Percentiles rank a stretch among this genome's conserved stretches.
Conservation (phyloP, 2,113 vertebrate species). For the Myotis lucifugus region DNA sequence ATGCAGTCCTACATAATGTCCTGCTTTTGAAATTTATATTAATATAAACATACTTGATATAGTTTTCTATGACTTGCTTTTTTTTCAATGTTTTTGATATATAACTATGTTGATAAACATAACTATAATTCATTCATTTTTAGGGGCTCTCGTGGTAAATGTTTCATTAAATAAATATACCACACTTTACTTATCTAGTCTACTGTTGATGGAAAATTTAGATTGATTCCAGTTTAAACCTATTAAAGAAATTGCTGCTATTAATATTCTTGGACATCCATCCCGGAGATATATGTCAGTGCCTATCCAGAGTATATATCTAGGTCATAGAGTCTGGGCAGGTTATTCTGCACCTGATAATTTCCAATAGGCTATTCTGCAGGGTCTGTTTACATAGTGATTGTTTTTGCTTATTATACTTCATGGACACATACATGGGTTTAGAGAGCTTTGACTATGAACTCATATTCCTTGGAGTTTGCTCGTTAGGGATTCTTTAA, state of each 20-base stretch:
- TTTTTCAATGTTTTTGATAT: background rate
- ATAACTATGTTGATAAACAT: background rate
- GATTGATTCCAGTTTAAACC: background rate
- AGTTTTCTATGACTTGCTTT: background rate
- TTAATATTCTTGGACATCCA: background rate
- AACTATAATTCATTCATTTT: constrained; percentile 19
- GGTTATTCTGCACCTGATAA: background rate
- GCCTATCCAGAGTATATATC: background rate
- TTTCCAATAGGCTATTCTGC: background rate
- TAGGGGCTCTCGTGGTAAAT: background rate
- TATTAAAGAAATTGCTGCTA: background rate
- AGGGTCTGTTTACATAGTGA: background rate
- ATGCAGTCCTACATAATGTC: background rate
- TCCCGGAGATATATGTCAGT: background rate
- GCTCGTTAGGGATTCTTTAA: background rate
- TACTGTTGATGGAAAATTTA: background rate
- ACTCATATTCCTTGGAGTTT: background rate
- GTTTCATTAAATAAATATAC: background rate
- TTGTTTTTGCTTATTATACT: background rate
- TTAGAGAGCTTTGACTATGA: background rate
- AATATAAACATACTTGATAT: background rate
- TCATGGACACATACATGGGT: background rate
- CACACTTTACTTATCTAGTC: background rate
- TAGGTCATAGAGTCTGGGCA: background rate
- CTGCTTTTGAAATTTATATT: background rate